Base-by-base conservation (phyloP, 2,797 vertebrate species). In the Cyprinodon diabolis region DNA sequence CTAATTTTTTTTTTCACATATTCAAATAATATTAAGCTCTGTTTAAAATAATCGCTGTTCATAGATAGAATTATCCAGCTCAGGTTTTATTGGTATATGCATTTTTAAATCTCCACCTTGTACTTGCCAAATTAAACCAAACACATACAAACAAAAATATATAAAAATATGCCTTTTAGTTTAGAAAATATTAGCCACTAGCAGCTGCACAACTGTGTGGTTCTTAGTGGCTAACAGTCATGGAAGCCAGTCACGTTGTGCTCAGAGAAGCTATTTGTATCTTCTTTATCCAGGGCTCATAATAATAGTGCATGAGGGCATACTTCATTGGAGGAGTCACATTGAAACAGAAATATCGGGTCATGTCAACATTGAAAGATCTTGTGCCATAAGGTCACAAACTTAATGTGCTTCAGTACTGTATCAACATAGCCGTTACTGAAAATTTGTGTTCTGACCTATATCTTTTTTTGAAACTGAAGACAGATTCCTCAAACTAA, bases 361-460 rank as follows among this genome's bases (percentile, higher is more conserved):
- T 11, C 21, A 55, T 23, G n/a, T 23, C 3, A 55, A 6, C 12
- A 23, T 23, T 55, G n/a, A 8, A 4, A 55, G 54, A n/a, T 55
- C 54, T 55, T 0, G 8, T 9, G 8, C n/a, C 7, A 54, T 54
- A 6, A 52, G 51, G 51, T 52, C 21, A 52, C 51, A 54, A 54
- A 54, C 19, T 9, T 19, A 54, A 54, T 54, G 7, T 6, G 6
- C 52, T 54, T 54, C 19, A 2, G n/a, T 54, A 54, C 21, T 30
- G 30, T 30, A 30, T 30, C 55, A 81, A 72, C 77, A 69, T 74
- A 13, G 48, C 48, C 68, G 51, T 75, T 78, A 60, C 54, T 70
- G n/a, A 43, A 72, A 84, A 69, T 66, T 68, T 67, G 48, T 77
- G 45, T 70, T 66, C 49, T 79, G 83, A 85, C 80, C 23, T 88